Evolutionary conservation across 2,888 invertebrate species (phyloP).

Genomic region (Mythimna loreyi): DNA sequence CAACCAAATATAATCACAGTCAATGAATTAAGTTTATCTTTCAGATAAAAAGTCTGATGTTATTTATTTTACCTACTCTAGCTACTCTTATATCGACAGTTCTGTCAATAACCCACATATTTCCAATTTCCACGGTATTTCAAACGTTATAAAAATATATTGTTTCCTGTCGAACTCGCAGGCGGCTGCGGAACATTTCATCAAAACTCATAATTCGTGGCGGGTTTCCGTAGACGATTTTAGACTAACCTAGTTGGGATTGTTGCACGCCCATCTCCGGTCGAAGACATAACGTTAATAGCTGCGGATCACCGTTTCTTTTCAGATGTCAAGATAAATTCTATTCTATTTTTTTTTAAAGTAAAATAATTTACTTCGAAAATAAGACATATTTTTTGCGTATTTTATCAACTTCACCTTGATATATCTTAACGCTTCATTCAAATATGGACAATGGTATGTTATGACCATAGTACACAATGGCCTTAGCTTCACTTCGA

Average conservation of each 20-base stretch:
- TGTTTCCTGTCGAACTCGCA: slow-evolving; percentile 81
- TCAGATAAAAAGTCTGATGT: slow-evolving; percentile 5
- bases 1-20: slow-evolving; percentile 4
- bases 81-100: slow-evolving; percentile 38
- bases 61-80: slow-evolving; percentile 29
- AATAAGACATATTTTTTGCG: not conserved
- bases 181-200: slow-evolving; percentile 81
- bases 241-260: slow-evolving; percentile 83
- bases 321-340: slow-evolving; percentile 45
- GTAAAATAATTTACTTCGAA: not conserved
- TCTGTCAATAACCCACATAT: slow-evolving; percentile 62
- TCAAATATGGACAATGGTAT: slow-evolving; percentile 3
- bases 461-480: slow-evolving; percentile 22
- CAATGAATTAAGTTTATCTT: slow-evolving; percentile 19
- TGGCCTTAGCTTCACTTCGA: slow-evolving; percentile 13
- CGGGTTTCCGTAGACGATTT: slow-evolving; percentile 86
- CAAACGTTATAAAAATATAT: slow-evolving; percentile 72
- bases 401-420: not conserved
- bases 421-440: slow-evolving; percentile 9
- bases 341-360: slow-evolving; percentile 12
- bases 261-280: slow-evolving; percentile 72
- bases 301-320: slow-evolving; percentile 51
- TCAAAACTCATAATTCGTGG: slow-evolving; percentile 89
- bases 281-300: slow-evolving; percentile 69
- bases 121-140: slow-evolving; percentile 61